Conservation (phyloP, 2,113 vertebrate species). For the Pimephales promelas region DNA sequence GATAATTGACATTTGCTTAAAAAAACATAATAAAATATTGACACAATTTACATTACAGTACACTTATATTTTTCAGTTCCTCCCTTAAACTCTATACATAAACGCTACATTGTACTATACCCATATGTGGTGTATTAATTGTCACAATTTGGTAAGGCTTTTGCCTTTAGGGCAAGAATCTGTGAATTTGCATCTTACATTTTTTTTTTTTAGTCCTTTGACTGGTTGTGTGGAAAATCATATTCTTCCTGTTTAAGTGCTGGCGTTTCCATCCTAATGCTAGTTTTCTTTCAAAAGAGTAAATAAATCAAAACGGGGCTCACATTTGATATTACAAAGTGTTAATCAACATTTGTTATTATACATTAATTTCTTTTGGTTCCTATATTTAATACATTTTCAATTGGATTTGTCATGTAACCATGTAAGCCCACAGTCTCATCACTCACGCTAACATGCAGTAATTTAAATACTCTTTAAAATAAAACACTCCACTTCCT, state of each 20-base stretch:
- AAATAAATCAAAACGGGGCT: conserved; percentile 1
- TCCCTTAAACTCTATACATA: conserved; percentile 73
- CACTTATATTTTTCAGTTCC: conserved; percentile 71
- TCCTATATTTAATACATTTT: conserved; percentile 37
- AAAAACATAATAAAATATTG: conserved; percentile 67
- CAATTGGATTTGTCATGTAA: conserved; percentile 65
- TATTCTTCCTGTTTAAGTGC: conserved; percentile 42
- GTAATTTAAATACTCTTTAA: conserved; percentile 69
- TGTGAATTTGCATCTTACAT: conserved; percentile 52
- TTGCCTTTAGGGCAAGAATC: background rate
- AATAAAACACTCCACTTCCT: conserved; percentile 66
- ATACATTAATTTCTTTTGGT: background rate
- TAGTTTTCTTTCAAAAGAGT: conserved; percentile 19
- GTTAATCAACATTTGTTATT: conserved; percentile 1
- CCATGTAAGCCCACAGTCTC: conserved; percentile 72
- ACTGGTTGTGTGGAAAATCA: conserved; percentile 32
- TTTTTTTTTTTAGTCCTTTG: conserved; percentile 46
- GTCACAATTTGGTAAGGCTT: conserved; percentile 18
- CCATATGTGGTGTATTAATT: background rate
- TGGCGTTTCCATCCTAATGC: conserved; percentile 35
- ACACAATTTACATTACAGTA: conserved; percentile 74
- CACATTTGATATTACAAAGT: background rate
- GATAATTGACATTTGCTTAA: conserved; percentile 72
- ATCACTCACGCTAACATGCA: conserved; percentile 72
- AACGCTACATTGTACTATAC: conserved; percentile 66